Percentiles rank a stretch among this genome's conserved stretches.
These are phyloP conservation scores for Gallirallus australis DNA, from an alignment of 2,797 vertebrate genomes.

Conservation along the genomic window DNA sequence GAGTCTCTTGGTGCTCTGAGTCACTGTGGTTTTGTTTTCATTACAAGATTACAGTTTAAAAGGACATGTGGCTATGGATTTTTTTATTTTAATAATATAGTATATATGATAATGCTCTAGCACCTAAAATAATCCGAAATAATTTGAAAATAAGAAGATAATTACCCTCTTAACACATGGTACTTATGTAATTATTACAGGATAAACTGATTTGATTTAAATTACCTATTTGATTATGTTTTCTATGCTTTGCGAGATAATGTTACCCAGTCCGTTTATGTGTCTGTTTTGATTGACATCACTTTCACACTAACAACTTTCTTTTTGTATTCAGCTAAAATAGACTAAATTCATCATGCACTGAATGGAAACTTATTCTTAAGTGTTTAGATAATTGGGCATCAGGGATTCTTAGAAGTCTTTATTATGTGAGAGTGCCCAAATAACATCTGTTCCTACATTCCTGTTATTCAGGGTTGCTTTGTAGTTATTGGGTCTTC, in stretches of 20 bases:
- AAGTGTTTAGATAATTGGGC: constrained; percentile 80
- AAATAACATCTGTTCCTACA: constrained; percentile 79
- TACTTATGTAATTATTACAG: constrained; percentile 49
- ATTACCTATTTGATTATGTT: constrained; percentile 60
- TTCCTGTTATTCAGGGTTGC: constrained; percentile 70
- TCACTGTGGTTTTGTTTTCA: neutral
- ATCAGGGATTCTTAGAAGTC: constrained; percentile 79
- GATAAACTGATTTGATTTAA: constrained; percentile 64
- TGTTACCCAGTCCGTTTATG: constrained; percentile 17
- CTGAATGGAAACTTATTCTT: constrained; percentile 57
- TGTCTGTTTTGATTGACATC: constrained; percentile 70
- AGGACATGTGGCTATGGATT: neutral
- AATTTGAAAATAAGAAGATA: constrained; percentile 47
- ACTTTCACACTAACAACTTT: constrained; percentile 54
- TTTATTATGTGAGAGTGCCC: constrained; percentile 78
- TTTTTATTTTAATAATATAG: neutral
- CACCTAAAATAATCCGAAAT: neutral
- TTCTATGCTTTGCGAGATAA: constrained; percentile 40
- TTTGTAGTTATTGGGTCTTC: constrained; percentile 79
- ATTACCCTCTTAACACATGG: constrained; percentile 22
- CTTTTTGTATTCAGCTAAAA: constrained; percentile 69
- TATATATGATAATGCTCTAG: neutral
- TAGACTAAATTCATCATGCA: constrained; percentile 66
- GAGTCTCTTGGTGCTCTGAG: neutral
- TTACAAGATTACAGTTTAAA: neutral